Base-by-base conservation (phyloP, 2,113 vertebrate genomes). In the Elaphurus davidianus region DNA sequence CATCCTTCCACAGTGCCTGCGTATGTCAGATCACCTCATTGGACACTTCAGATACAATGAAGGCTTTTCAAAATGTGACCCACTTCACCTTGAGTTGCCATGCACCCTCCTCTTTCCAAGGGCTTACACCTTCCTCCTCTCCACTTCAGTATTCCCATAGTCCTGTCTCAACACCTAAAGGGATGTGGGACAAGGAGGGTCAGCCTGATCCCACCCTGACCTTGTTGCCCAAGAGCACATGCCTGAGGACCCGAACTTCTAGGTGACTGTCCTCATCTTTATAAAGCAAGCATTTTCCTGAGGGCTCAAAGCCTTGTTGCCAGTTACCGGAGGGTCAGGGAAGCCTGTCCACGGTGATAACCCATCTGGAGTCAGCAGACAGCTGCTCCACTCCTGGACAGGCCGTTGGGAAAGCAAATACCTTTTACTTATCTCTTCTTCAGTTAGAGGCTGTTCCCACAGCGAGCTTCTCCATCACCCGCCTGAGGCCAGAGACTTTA, bases 331-430 rank as follows among this genome's bases (percentile, higher is more conserved):
- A 81, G 45, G 33, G 3, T 54, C 9, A 30, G 16, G 86, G 25
- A 81, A 45, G 52, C 14, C 27, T 67, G 23, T 17, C 16, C 50
- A 86, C 30, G 7, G 1, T 1, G 3, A 25, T 7, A 54, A 27
- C 5, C 13, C 15, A 27, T 19, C 5, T 15, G 21, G 6, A 9
- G 5, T 64, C 43, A 19, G 28, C 84, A 28, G n/a, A 17, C 27
- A 54, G 25, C 19, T 59, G 28, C 30, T 64, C 57, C 1, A 2
- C 9, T 62, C 4, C 59, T n/a, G 23, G 47, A 30, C 40, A 0
- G 0, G 6, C 12, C 4, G 4, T 13, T 30, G 9, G 8, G 21
- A 55, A 27, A 1, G 27, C 1, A 5, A 55, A 30, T 16, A 11
- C 43, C 33, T 45, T 3, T 15, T 27, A 36, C 0, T 25, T 25